These are phyloP conservation scores for Pteronura brasiliensis DNA, from an alignment of 2,113 vertebrate genomes.

Conservation along the genomic window DNA sequence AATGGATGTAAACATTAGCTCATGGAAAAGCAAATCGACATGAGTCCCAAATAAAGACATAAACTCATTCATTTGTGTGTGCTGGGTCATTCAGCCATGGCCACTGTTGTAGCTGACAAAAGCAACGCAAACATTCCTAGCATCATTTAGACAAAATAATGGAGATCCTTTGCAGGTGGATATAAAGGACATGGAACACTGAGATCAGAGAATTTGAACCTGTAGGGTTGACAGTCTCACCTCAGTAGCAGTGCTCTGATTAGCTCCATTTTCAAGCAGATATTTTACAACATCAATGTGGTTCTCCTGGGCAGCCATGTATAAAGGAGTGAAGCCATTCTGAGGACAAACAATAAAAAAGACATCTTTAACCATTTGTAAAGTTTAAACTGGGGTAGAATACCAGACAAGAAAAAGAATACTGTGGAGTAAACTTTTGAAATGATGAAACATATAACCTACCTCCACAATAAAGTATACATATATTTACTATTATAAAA, in stretches of 20 bases:
- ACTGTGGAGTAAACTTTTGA: not conserved
- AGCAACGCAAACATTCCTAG: not conserved
- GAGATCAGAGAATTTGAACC: not conserved
- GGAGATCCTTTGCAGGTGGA: not conserved
- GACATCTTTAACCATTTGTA: not conserved
- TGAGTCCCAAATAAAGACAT: not conserved
- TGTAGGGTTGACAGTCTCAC: constrained; percentile 74
- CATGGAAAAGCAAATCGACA: not conserved
- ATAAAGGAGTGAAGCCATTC: constrained; percentile 99
- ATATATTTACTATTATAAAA: not conserved
- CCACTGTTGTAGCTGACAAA: too few relatives aligned
- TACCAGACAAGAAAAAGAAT: not conserved
- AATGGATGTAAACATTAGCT: not conserved
- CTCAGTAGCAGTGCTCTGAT: constrained; percentile 99
- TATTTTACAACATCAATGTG: constrained; percentile 97
- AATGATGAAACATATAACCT: not conserved
- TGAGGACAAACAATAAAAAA: constrained; percentile 69
- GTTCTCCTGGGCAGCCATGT: constrained; percentile 99
- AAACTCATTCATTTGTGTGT: not conserved
- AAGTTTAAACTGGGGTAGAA: not conserved
- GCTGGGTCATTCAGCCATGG: not conserved
- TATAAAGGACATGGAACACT: not conserved
- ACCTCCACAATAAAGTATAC: not conserved
- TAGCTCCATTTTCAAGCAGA: constrained; percentile 96
- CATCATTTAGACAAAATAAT: not conserved